These are phyloP conservation scores for Eospalax fontanierii DNA, from an alignment of 2,797 vertebrate species.

Conservation along the genomic window DNA sequence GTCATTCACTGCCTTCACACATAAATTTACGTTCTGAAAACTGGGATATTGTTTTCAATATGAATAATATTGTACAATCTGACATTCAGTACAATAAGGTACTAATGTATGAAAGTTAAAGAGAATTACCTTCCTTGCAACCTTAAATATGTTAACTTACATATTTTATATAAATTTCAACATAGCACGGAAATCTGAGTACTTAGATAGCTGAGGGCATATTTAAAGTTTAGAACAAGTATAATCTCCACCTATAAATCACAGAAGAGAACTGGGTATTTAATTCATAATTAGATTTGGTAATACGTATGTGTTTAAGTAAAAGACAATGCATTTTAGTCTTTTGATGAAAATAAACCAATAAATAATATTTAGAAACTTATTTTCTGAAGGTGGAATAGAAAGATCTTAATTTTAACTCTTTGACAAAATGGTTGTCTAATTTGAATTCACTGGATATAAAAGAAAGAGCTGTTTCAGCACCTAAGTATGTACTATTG, in stretches of 20 bases:
- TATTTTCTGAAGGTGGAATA: constrained; percentile 55
- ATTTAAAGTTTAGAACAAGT: background rate
- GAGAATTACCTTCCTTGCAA: background rate
- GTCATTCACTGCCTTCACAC: background rate
- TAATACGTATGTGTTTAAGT: background rate
- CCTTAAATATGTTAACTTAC: background rate
- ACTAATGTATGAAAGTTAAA: background rate
- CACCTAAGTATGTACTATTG: constrained; percentile 60
- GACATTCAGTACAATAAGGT: background rate
- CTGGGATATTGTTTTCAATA: background rate
- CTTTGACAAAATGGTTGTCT: background rate
- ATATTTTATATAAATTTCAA: constrained; percentile 24
- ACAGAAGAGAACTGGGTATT: background rate
- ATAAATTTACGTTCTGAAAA: background rate
- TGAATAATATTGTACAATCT: background rate
- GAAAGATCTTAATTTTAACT: constrained; percentile 54
- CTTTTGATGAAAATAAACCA: constrained; percentile 41
- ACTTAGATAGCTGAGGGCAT: background rate
- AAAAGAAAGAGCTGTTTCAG: constrained; percentile 71
- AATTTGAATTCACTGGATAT: constrained; percentile 58
- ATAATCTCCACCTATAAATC: background rate
- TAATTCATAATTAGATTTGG: background rate
- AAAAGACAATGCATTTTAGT: constrained; percentile 37
- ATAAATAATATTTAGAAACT: constrained; percentile 44
- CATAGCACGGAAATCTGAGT: background rate